Base-by-base conservation (phyloP, 1,140 invertebrate species). In the Leucophenga varia region DNA sequence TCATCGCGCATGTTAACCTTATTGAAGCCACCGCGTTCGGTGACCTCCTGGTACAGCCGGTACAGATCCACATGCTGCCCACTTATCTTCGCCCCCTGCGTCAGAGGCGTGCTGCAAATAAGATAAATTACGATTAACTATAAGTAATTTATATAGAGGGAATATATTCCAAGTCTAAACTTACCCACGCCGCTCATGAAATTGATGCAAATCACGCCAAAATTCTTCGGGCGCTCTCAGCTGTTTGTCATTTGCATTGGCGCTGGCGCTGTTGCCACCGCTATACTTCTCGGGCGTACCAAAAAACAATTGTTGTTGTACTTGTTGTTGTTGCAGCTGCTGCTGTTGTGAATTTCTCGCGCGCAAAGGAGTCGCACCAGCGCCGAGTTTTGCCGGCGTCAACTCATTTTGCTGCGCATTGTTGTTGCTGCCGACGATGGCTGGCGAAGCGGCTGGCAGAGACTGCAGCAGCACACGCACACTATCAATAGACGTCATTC, bases 11-110 rank as follows among this genome's bases (percentile, higher is more conserved):
- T 60, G 44, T 81, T 83, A 77, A 96, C 93, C 85, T 93, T 95
- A 60, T 92, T 85, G 83, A 93, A 91, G 68, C 94, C 94, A 61
- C 93, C 93, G 64, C 89, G 82, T 41, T 86, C 85, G 50, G 89
- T 94, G n/a, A 96, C 93, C 61, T 93, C 82, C 53, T 84, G 85
- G 76, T 96, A 96, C 40, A 97, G 82, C 36, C 89, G 82, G 78
- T 91, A 94, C 39, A 97, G 81, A 80, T 97, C 93, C 65, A 96
- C 84, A 76, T 93, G 88, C 57, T 87, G 84, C 30, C 93, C 92
- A 78, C 87, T 91, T 48, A 97, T 86, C 76, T 86, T 85, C 40
- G 93, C 92, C 42, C 80, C 72, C 61, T 83, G 82, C 55, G 84
- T 82, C 70, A 90, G 86, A 31, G 87, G 80, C 30, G 90, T 91